Conservation (phyloP, 2,888 invertebrate genomes). For the Oscheius sp. region DNA sequence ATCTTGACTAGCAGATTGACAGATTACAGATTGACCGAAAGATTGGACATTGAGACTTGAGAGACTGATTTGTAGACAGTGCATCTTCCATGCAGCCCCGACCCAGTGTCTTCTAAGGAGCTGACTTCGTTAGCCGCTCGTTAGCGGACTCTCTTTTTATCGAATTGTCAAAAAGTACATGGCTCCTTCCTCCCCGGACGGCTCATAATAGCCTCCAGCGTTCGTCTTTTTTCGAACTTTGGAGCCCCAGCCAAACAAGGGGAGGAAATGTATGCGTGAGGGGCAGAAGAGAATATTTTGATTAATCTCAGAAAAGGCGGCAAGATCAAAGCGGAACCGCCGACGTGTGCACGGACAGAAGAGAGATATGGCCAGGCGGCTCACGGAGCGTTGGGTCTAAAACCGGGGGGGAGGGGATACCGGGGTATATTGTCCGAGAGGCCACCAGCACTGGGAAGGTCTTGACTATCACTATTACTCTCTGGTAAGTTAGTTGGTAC, state of each 20-base stretch:
- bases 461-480: not conserved
- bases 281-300: conserved; percentile 19
- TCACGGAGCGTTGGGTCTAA: not conserved
- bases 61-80: no score
- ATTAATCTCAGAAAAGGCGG: conserved; percentile 23
- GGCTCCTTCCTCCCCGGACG: not conserved
- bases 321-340: conserved; percentile 27
- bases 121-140: conserved; percentile 35
- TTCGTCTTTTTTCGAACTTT: not conserved
- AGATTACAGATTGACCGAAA: no score
- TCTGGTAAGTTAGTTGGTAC: no score
- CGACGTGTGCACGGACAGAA: conserved; percentile 24
- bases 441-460: not conserved
- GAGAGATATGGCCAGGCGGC: conserved; percentile 7
- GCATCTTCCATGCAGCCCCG: no score
- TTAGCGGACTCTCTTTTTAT: conserved; percentile 36
- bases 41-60: no score
- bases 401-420: not conserved
- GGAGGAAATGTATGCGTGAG: not conserved
- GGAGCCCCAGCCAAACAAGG: not conserved
- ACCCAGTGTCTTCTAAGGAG: not conserved
- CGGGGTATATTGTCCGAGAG: not conserved
- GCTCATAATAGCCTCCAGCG: not conserved
- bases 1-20: no score
- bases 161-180: conserved; percentile 10